These are phyloP conservation scores for Brenthis hecate DNA, from an alignment of 2,888 invertebrate genomes.

Conservation along the genomic window DNA sequence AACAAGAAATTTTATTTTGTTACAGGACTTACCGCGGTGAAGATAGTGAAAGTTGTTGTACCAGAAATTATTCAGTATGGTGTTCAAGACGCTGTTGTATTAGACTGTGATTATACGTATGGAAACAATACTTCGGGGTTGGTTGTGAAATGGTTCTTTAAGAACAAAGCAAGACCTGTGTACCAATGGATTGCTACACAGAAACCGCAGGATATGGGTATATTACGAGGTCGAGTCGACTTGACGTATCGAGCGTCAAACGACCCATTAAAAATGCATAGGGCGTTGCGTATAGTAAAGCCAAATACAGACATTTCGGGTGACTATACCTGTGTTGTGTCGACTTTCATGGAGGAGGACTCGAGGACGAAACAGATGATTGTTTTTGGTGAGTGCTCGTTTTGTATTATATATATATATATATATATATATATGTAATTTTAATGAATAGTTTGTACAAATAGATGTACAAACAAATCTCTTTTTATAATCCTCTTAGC, in stretches of 20 bases:
- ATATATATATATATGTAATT: too few relatives aligned
- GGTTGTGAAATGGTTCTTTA: conserved; percentile 90
- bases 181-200: conserved; percentile 90
- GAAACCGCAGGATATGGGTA: conserved; percentile 85
- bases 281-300: conserved; percentile 87
- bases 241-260: conserved; percentile 85
- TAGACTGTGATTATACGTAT: conserved; percentile 88
- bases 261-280: conserved; percentile 86
- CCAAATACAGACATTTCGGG: conserved; percentile 88
- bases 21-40: conserved; percentile 82
- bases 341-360: conserved; percentile 87
- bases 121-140: conserved; percentile 85
- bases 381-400: conserved; percentile 83
- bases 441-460: too few relatives aligned
- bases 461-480: too few relatives aligned
- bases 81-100: conserved; percentile 82
- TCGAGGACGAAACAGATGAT: conserved; percentile 85
- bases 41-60: conserved; percentile 84
- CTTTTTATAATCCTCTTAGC: too few relatives aligned
- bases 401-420: conserved; percentile 13
- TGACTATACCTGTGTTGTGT: conserved; percentile 88
- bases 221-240: conserved; percentile 81
- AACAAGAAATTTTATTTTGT: conserved; percentile 48
- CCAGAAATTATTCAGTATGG: conserved; percentile 84
- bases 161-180: conserved; percentile 84